Evolutionary conservation across 2,888 invertebrate species (phyloP), one percentile per base, ranked within the genome.

Genomic region (Drosophila paramelanica): DNA sequence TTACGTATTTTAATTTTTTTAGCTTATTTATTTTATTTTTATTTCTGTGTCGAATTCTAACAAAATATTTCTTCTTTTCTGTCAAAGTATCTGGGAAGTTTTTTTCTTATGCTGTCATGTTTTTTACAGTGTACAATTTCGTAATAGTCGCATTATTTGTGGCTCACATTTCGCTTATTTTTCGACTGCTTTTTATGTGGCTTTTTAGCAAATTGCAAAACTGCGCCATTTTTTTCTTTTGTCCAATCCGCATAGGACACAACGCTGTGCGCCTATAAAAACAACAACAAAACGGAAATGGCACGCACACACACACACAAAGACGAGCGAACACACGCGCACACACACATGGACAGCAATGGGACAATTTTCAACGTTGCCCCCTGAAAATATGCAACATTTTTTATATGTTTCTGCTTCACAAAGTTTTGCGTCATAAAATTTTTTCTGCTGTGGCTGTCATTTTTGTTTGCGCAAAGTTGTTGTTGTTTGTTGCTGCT

Each of bases 351-450:
- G 0, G 5, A 31, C 1, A n/a, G 51, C 52, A 20, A 23, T 45
- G 59, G 65, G 65, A 74, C 64, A 68, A 50, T 76, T 76, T 76
- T 68, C 73, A 68, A 62, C 60, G 64, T 45, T 64, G 68, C 76
- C 69, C 42, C 72, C 78, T 56, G 67, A 87, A 85, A 84, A 73
- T 84, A 87, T 86, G 79, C 81, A 82, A 85, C 83, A 81, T 78
- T 88, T 89, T 89, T 86, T 80, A 89, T 84, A 73, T 81, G 83
- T 73, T 88, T 86, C 83, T 85, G 86, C 88, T 77, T 78, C 88
- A 86, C 76, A 84, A 79, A 86, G 80, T 76, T 79, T 80, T 74
- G 75, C 55, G 68, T 75, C 81, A 81, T 87, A 87, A 85, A 87
- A 83, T 80, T 80, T 86, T 81, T 84, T 79, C 67, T 87, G 77